phyloP scores from a whole-genome alignment of 2,888 invertebrate genomes.

The Rutpela maculata region DNA sequence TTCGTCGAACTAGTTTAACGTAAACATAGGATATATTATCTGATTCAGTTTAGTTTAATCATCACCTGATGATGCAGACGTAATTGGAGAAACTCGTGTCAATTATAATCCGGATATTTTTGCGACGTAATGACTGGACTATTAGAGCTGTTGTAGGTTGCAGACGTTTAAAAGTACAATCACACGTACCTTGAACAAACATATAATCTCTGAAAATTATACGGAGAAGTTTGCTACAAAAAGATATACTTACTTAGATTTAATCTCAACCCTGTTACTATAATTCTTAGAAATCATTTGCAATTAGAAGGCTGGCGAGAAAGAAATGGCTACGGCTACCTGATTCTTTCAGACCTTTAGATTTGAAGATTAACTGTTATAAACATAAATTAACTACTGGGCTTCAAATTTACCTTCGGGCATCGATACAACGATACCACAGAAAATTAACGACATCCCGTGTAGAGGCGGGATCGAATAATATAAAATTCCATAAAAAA shows the following conservation, averaged over 20 bases:
- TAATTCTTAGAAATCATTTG: conserved; percentile 30
- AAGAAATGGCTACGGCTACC: conserved; percentile 46
- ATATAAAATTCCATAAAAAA: conserved; percentile 47
- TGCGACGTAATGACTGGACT: no score
- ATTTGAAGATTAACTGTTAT: conserved; percentile 55
- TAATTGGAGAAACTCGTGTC: no score
- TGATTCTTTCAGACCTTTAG: conserved; percentile 44
- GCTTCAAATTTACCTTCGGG: conserved; percentile 60
- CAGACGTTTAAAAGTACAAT: neutral
- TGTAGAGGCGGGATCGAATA: conserved; percentile 57
- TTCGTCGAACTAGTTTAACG: no score
- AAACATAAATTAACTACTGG: conserved; percentile 62
- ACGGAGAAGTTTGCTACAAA: conserved; percentile 37
- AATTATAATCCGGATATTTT: no score
- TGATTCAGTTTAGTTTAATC: no score
- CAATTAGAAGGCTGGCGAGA: conserved; percentile 16
- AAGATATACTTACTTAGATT: conserved; percentile 45
- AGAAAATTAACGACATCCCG: conserved; percentile 61
- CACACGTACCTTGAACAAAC: neutral
- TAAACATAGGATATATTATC: no score
- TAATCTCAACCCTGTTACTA: conserved; percentile 43
- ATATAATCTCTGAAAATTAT: conserved; percentile 25
- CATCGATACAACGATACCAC: conserved; percentile 59
- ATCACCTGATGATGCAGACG: no score
- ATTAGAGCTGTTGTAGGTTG: neutral